A percentile compares a stretch with the other conserved stretches of the same genome.
phyloP scores from a whole-genome alignment of 2,113 vertebrate genomes.

The Steatornis caripensis region DNA sequence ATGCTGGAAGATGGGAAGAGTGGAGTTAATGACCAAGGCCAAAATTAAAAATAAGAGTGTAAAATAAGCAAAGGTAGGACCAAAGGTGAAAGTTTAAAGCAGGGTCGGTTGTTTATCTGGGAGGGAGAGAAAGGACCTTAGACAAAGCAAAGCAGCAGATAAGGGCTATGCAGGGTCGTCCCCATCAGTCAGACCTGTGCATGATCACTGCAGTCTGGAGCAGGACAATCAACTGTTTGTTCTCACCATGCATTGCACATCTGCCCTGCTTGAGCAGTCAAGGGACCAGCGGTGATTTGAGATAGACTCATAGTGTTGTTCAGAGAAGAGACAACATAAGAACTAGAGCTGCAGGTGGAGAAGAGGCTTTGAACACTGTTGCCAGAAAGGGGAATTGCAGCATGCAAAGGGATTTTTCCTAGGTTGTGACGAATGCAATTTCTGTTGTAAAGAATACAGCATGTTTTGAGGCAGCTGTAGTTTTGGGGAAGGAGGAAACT shows the following conservation, averaged over 20 bases:
- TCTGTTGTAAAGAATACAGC: not conserved
- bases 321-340: not conserved
- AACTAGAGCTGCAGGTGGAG: not conserved
- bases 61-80: not conserved
- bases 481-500: not conserved
- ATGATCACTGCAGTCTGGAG: not conserved
- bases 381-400: not conserved
- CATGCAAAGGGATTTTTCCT: not conserved
- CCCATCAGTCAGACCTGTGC: fast-evolving
- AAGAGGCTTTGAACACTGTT: not conserved
- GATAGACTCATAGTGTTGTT: not conserved
- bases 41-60: not conserved
- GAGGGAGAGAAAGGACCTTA: not conserved
- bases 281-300: not conserved
- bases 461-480: not conserved
- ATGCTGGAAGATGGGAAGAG: not conserved
- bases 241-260: not conserved
- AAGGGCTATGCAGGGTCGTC: not conserved
- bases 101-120: not conserved
- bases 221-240: not conserved
- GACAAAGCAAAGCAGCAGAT: not conserved
- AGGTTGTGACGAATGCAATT: not conserved
- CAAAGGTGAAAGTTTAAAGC: not conserved
- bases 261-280: not conserved
- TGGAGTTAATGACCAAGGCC: not conserved